Conservation (phyloP, 2,113 vertebrate species). For the Merops nubicus region DNA sequence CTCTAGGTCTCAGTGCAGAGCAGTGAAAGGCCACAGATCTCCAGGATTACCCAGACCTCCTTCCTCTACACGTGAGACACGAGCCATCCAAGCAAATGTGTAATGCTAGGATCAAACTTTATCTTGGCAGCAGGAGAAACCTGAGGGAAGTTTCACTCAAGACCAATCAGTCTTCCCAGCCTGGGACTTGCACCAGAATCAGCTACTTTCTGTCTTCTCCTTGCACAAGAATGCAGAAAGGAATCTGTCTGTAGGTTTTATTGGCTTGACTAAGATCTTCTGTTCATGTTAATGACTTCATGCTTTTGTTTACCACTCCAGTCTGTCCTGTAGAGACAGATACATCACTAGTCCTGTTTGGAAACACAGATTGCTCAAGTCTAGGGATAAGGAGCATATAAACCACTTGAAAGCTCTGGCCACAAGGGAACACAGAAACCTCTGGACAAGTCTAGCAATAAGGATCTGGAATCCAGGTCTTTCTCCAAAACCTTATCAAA, state of each 20-base stretch:
- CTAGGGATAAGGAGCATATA: not conserved
- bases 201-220: not conserved
- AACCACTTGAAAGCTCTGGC: not conserved
- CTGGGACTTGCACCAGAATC: not conserved
- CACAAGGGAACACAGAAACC: not conserved
- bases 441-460: not conserved
- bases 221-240: slow-evolving; percentile 1
- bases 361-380: not conserved
- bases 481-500: not conserved
- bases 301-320: not conserved
- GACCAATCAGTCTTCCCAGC: not conserved
- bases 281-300: not conserved
- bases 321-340: not conserved
- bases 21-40: not conserved
- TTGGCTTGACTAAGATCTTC: not conserved
- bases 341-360: not conserved
- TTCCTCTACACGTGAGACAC: fast-evolving
- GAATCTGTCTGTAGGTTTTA: slow-evolving; percentile 9
- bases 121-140: not conserved
- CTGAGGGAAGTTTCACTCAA: not conserved
- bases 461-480: not conserved
- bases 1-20: not conserved
- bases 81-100: not conserved
- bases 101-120: not conserved
- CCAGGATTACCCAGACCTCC: not conserved